phyloP scores from a whole-genome alignment of 2,113 vertebrate species.

The Crotalus horridus region DNA sequence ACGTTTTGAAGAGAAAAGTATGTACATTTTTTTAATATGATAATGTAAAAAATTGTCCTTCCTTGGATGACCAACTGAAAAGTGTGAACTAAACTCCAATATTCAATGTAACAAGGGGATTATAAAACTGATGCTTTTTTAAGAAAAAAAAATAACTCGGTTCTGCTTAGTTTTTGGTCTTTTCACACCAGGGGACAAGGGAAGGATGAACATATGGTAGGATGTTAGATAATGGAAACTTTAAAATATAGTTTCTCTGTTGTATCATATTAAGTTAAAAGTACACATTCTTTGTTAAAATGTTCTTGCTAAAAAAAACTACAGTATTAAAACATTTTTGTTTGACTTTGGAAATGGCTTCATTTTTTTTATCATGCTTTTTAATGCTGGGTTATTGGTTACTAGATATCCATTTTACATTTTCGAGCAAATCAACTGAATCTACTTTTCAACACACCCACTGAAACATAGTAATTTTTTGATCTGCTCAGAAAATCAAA shows the following conservation, averaged over 20 bases:
- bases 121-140: conserved; percentile 65
- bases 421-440: not conserved
- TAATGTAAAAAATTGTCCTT: conserved; percentile 71
- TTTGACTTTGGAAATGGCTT: conserved; percentile 75
- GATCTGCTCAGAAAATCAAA: not conserved
- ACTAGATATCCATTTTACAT: not conserved
- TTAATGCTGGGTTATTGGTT: not conserved
- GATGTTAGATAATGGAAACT: conserved; percentile 73
- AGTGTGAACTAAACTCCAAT: conserved; percentile 64
- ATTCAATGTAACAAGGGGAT: conserved; percentile 63
- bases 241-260: conserved; percentile 78
- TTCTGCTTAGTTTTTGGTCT: conserved; percentile 73
- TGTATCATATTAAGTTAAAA: conserved; percentile 81
- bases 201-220: conserved; percentile 71
- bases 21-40: conserved; percentile 75
- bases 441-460: not conserved
- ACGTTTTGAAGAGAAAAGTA: conserved; percentile 68
- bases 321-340: conserved; percentile 80
- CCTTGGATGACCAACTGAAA: conserved; percentile 66
- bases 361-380: not conserved
- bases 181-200: conserved; percentile 58
- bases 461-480: not conserved
- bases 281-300: conserved; percentile 80
- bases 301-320: conserved; percentile 82
- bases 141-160: conserved; percentile 29